These are phyloP conservation scores for Uloborus plumipes DNA, from an alignment of 2,888 invertebrate species.

Conservation along the genomic window DNA sequence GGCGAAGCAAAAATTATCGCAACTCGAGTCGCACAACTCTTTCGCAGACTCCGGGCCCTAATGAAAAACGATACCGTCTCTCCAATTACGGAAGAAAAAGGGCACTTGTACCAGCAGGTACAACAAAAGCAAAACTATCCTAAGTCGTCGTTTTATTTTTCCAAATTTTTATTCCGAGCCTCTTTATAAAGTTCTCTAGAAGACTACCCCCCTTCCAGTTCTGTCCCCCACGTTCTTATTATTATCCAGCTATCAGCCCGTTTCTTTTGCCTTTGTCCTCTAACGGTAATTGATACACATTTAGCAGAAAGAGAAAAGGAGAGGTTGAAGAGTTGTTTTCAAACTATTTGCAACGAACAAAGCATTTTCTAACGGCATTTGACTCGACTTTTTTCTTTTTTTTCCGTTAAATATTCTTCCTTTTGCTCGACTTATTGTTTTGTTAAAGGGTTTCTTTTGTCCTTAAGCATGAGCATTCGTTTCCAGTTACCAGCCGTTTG, in stretches of 20 bases:
- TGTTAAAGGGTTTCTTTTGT: constrained; percentile 50
- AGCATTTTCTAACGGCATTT: constrained; percentile 47
- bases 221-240: constrained; percentile 19
- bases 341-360: constrained; percentile 52
- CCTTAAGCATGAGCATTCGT: constrained; percentile 43
- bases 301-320: constrained; percentile 43
- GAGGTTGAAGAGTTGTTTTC: constrained; percentile 54
- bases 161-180: constrained; percentile 31
- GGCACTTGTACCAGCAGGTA: constrained; percentile 43
- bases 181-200: constrained; percentile 34
- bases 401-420: not conserved
- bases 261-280: constrained; percentile 18
- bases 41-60: constrained; percentile 13
- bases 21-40: constrained; percentile 34
- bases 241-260: constrained; percentile 14
- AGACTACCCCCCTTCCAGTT: constrained; percentile 19
- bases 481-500: constrained; percentile 28
- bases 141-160: constrained; percentile 29
- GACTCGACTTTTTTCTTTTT: constrained; percentile 21
- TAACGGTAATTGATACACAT: constrained; percentile 54
- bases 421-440: constrained; percentile 38
- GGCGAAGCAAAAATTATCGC: constrained; percentile 44
- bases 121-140: constrained; percentile 47
- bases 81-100: constrained; percentile 55
- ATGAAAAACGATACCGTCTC: constrained; percentile 56